Conservation (phyloP, 2,888 invertebrate species). For the Stenodera caucasica region DNA sequence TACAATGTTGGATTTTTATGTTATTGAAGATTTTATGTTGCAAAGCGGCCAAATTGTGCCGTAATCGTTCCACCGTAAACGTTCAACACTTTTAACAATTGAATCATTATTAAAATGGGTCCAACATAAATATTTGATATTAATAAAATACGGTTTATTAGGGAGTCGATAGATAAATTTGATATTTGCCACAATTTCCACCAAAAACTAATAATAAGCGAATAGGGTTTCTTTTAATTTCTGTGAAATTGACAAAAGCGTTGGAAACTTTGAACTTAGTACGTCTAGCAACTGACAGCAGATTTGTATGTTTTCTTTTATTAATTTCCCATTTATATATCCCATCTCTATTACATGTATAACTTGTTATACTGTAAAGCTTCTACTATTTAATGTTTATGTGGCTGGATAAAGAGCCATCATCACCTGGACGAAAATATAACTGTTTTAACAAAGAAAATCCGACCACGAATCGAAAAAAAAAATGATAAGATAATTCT, state of each 20-base stretch:
- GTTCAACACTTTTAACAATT: background rate
- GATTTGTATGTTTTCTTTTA: constrained; percentile 35
- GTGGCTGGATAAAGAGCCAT: background rate
- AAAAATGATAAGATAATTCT: background rate
- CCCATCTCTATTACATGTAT: constrained; percentile 18
- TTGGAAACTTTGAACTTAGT: constrained; percentile 26
- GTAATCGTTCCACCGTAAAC: background rate
- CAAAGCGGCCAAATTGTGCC: background rate
- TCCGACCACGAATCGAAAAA: background rate
- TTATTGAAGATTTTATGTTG: constrained; percentile 6
- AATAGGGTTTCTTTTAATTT: constrained; percentile 37
- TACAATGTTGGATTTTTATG: background rate
- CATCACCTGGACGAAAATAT: background rate
- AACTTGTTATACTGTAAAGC: background rate
- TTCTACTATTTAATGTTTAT: background rate
- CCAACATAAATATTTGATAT: no score
- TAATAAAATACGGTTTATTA: background rate
- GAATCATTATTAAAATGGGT: background rate
- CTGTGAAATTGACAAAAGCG: constrained; percentile 35
- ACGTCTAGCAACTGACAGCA: constrained; percentile 31
- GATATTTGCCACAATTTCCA: constrained; percentile 18
- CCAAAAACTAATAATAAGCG: constrained; percentile 34
- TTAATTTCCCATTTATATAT: constrained; percentile 17
- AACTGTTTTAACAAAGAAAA: background rate
- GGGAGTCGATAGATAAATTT: background rate